Base-by-base conservation (phyloP, 2,113 vertebrate species). In the Monarcha castaneiventris region DNA sequence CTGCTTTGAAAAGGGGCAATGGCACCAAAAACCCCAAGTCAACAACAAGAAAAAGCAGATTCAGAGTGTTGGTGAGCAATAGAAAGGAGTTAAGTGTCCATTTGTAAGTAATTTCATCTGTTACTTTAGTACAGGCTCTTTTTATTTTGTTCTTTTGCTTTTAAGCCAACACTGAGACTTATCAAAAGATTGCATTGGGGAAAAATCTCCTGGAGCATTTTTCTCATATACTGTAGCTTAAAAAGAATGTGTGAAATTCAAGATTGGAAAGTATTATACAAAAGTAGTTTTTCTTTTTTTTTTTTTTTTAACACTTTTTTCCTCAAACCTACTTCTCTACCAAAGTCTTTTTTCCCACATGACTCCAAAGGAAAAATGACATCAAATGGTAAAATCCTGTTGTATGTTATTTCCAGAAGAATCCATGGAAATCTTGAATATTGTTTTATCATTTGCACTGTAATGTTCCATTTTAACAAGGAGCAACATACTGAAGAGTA, bases 381-480 rank as follows among this genome's bases (percentile, higher is more conserved):
- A 95, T 97, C 63, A 94, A 96, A 96, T 89, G 80, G 71, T 93
- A 94, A 95, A 97, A 89, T 73, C 55, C 41, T 85, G 55, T 68
- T 92, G 30, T 78, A 90, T 93, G 85, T 85, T 96, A 82, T 97
- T 97, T 96, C 94, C 95, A 97, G 87, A 95, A 88, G 43, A 84
- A 92, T 73, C 73, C 82, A 27, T 97, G 96, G 94, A 96, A 97
- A 97, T 93, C 44, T 93, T 90, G 69, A 95, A 80, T 91, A 84
- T 85, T 85, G 96, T 89, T 96, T 96, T 94, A 90, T 94, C 84
- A 85, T 93, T 96, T 93, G 66, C 49, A 35, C 62, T 93, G 48
- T 83, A 93, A 92, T 49, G 62, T 85, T 93, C 91, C 89, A 78
- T 94, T 94, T 90, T 91, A 97, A 89, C 91, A 93, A 72, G 63